Evolutionary conservation across 2,797 vertebrate species (phyloP).

Genomic region (Channa striata): DNA sequence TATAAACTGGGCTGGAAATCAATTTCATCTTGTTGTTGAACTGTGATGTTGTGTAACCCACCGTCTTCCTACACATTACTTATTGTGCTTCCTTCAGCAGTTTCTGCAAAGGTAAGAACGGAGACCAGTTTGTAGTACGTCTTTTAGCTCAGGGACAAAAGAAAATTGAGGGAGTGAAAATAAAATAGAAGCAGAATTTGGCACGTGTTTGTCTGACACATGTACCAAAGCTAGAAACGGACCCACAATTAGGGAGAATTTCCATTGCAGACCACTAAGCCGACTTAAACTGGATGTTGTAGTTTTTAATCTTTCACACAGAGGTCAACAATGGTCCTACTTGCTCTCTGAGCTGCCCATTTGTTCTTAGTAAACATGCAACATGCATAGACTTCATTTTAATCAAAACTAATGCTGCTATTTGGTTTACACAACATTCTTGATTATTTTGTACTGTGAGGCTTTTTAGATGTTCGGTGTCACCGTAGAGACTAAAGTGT

Average conservation of each 20-base stretch:
- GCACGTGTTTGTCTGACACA: background rate
- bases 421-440: background rate
- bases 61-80: conserved; percentile 23
- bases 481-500: no score
- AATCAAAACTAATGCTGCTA: background rate
- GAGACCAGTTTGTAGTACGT: conserved; percentile 12
- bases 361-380: background rate
- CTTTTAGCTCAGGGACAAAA: conserved; percentile 44
- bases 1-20: conserved; percentile 27
- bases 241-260: background rate
- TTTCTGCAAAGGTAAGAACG: conserved; percentile 19
- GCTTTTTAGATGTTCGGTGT: conserved; percentile 3
- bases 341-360: background rate
- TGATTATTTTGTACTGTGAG: background rate
- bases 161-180: conserved; percentile 22
- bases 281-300: background rate
- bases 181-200: conserved; percentile 18
- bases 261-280: background rate
- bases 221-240: background rate
- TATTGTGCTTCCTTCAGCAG: conserved; percentile 51
- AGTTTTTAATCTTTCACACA: background rate
- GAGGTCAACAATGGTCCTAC: background rate
- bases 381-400: no score
- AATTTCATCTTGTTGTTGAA: conserved; percentile 50
- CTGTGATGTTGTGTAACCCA: conserved; percentile 36